Percentiles rank a stretch among this genome's conserved stretches.
Conservation (phyloP, 2,888 invertebrate genomes). For the Rhimphoctona megacephalus region DNA sequence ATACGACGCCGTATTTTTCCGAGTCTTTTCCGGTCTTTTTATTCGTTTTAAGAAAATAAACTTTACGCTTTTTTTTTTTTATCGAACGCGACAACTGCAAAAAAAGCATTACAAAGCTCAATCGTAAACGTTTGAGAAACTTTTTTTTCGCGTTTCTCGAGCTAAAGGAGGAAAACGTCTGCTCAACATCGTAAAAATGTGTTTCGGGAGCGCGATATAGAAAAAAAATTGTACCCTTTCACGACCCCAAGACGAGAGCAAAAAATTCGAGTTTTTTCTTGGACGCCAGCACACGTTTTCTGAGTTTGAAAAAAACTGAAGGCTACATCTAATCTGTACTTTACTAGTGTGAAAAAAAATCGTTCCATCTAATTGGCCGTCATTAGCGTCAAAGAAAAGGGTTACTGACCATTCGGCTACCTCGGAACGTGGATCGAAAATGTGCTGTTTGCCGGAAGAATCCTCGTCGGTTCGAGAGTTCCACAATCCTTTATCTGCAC, state of each 20-base stretch:
- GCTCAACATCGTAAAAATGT: slow-evolving; percentile 43
- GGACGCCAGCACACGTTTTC: slow-evolving; percentile 13
- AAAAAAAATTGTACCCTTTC: slow-evolving; percentile 53
- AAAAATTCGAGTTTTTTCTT: slow-evolving; percentile 51
- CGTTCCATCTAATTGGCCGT: slow-evolving; percentile 72
- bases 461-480: slow-evolving; percentile 19
- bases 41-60: slow-evolving; percentile 59
- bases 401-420: slow-evolving; percentile 54
- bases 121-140: slow-evolving; percentile 57
- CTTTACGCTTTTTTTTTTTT: slow-evolving; percentile 17
- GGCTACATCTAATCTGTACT: slow-evolving; percentile 47
- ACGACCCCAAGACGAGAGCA: slow-evolving; percentile 36
- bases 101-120: slow-evolving; percentile 11
- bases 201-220: slow-evolving; percentile 30
- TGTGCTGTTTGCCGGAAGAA: background rate
- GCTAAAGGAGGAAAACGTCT: slow-evolving; percentile 19
- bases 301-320: slow-evolving; percentile 50
- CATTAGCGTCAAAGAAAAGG: slow-evolving; percentile 67
- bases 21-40: slow-evolving; percentile 49
- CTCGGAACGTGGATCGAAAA: slow-evolving; percentile 4
- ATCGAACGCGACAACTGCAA: slow-evolving; percentile 18
- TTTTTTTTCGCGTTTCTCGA: slow-evolving; percentile 38
- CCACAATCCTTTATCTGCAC: slow-evolving; percentile 64
- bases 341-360: slow-evolving; percentile 69
- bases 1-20: slow-evolving; percentile 54